Evolutionary conservation across 2,888 invertebrate species (phyloP).

Genomic region (Mycogona germanica): DNA sequence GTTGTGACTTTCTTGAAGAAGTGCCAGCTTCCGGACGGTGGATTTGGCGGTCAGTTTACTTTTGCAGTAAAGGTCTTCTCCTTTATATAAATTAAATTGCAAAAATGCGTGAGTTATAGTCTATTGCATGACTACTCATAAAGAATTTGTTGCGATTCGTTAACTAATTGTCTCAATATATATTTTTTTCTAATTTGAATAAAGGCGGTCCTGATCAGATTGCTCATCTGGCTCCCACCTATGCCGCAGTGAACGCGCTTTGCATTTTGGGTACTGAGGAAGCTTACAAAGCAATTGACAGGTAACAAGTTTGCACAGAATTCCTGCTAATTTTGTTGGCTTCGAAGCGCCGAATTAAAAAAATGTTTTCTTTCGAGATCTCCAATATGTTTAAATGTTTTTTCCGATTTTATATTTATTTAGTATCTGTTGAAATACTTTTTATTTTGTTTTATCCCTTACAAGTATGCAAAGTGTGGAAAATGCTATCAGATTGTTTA

Average conservation of each 20-base stretch:
- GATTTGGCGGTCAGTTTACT: conserved; percentile 45
- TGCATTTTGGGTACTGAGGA: conserved; percentile 77
- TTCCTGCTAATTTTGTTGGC: not conserved
- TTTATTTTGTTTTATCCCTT: not conserved
- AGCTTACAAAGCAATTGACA: conserved; percentile 76
- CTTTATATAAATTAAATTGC: too few relatives aligned
- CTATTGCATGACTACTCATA: too few relatives aligned
- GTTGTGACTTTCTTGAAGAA: conserved; percentile 28
- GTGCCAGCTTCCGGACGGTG: conserved; percentile 68
- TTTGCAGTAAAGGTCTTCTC: too few relatives aligned
- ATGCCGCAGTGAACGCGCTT: conserved; percentile 89
- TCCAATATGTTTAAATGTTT: too few relatives aligned
- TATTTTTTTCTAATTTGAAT: conserved; percentile 23
- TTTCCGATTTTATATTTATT: too few relatives aligned
- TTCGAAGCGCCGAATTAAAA: not conserved
- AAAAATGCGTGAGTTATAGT: too few relatives aligned
- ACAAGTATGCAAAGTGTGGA: too few relatives aligned
- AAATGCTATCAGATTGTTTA: too few relatives aligned
- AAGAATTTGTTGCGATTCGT: not conserved
- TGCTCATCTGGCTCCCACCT: conserved; percentile 92
- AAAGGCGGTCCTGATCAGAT: conserved; percentile 88
- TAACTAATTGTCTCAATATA: not conserved
- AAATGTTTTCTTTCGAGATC: not conserved
- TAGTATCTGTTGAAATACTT: too few relatives aligned
- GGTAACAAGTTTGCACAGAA: conserved; percentile 38